These are phyloP conservation scores for Platysteira castanea DNA, from an alignment of 2,113 vertebrate species.

Conservation along the genomic window DNA sequence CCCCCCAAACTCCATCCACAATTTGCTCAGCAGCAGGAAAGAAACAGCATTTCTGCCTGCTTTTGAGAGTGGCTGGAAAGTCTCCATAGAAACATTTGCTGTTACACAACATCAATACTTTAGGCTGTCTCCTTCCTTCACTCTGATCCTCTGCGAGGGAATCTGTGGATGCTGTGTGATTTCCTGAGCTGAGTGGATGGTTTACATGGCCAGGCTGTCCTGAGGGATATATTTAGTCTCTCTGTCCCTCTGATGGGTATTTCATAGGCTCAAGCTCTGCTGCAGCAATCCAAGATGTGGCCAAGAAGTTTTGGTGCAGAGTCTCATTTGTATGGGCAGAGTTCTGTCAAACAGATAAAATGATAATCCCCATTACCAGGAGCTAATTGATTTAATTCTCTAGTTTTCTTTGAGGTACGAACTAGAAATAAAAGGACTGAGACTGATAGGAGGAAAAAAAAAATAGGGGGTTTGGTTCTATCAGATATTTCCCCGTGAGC, in stretches of 20 bases:
- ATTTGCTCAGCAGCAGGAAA: background rate
- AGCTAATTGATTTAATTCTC: slow-evolving; percentile 29
- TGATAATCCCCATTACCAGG: background rate
- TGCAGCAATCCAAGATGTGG: background rate
- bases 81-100: slow-evolving; percentile 37
- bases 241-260: background rate
- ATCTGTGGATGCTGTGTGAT: background rate
- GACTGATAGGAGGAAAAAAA: background rate
- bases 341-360: background rate
- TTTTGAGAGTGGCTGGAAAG: background rate
- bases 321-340: background rate
- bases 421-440: slow-evolving; percentile 17
- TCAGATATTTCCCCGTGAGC: background rate
- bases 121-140: background rate
- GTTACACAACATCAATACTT: background rate
- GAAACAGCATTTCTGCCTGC: background rate
- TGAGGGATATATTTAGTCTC: background rate
- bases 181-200: background rate
- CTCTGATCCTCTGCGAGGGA: background rate
- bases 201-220: background rate
- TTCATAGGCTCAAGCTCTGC: slow-evolving; percentile 17
- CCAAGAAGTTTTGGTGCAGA: background rate
- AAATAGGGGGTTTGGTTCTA: background rate
- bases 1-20: background rate
- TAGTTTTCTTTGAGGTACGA: background rate